Conservation (phyloP, 2,888 invertebrate genomes). For the Parnassius apollo region DNA sequence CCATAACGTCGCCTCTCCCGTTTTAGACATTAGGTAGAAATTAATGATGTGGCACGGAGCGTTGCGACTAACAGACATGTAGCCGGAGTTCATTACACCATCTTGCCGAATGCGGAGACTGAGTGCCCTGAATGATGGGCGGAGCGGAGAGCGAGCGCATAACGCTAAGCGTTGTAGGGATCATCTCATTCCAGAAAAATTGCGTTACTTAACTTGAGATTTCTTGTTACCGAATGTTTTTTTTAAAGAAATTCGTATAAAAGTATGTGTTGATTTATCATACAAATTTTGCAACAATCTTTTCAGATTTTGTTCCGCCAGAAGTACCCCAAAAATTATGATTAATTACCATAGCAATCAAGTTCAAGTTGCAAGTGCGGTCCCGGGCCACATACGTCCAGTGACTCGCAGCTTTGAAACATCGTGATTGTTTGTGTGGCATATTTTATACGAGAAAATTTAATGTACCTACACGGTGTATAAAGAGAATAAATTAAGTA, state of each 20-base stretch:
- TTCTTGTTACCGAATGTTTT: neutral
- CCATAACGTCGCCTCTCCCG: conserved; percentile 49
- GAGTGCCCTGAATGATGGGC: conserved; percentile 6
- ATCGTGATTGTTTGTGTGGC: no score
- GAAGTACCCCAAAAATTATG: no score
- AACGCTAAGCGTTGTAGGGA: conserved; percentile 1
- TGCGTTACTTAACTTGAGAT: conserved; percentile 17
- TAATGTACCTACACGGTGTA: neutral
- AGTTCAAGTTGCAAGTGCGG: neutral
- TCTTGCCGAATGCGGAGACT: conserved; percentile 39
- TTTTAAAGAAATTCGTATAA: neutral
- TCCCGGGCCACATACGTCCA: neutral
- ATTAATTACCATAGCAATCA: no score
- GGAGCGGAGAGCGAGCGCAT: conserved; percentile 5
- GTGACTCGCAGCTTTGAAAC: no score
- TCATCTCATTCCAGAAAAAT: conserved; percentile 20
- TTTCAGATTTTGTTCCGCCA: no score
- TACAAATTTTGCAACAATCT: no score
- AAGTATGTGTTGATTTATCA: neutral
- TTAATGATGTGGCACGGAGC: conserved; percentile 68
- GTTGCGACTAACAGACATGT: conserved; percentile 51
- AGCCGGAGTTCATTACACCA: conserved; percentile 55
- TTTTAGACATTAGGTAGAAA: conserved; percentile 67
- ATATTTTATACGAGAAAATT: no score
- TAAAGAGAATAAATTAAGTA: neutral